These are phyloP conservation scores for Yponomeuta sedellus DNA, from an alignment of 2,888 invertebrate species.

Conservation along the genomic window DNA sequence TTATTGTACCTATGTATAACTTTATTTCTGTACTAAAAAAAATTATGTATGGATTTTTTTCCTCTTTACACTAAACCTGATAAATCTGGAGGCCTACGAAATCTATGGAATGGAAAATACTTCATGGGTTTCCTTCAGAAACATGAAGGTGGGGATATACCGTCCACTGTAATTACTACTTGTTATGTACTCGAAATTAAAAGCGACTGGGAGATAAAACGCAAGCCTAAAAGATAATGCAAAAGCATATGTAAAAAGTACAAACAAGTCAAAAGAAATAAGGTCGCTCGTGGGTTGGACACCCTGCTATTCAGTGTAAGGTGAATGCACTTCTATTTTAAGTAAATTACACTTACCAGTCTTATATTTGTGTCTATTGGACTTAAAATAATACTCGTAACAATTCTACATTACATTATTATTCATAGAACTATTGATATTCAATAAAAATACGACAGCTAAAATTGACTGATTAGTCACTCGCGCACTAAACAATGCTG, in stretches of 20 bases:
- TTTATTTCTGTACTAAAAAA: too few relatives aligned
- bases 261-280: slow-evolving; percentile 22
- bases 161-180: neutral
- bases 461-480: slow-evolving; percentile 15
- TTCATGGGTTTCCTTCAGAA: too few relatives aligned
- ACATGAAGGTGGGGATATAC: too few relatives aligned
- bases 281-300: slow-evolving; percentile 32
- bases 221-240: slow-evolving; percentile 8
- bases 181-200: neutral
- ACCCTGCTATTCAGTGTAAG: slow-evolving; percentile 21
- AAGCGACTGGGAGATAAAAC: neutral
- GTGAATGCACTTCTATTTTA: slow-evolving; percentile 13
- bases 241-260: slow-evolving; percentile 17
- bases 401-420: slow-evolving; percentile 8
- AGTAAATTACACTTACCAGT: slow-evolving; percentile 27
- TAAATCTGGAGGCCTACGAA: too few relatives aligned
- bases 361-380: slow-evolving; percentile 18
- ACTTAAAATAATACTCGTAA: neutral
- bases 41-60: too few relatives aligned
- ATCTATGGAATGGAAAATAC: too few relatives aligned
- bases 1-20: too few relatives aligned
- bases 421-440: neutral
- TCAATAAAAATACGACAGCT: slow-evolving; percentile 8
- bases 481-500: slow-evolving; percentile 12
- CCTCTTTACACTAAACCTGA: too few relatives aligned